These are phyloP conservation scores for Ctenicera cuprea DNA, from an alignment of 2,888 invertebrate species.

Conservation along the genomic window DNA sequence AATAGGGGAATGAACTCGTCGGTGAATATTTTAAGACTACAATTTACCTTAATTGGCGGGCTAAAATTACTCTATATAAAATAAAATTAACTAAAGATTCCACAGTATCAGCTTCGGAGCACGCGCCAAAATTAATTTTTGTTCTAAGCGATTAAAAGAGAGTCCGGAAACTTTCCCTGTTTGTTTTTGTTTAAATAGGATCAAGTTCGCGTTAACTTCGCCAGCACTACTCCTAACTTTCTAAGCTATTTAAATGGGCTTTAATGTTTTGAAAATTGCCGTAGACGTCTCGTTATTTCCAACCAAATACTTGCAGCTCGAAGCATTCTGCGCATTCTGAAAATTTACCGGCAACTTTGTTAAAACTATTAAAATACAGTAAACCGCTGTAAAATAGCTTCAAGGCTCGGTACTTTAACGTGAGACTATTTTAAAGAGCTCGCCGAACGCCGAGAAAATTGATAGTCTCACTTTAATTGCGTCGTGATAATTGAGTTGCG, in stretches of 20 bases:
- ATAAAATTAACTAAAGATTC: constrained; percentile 15
- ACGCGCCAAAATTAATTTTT: constrained; percentile 26
- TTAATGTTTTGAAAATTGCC: constrained; percentile 21
- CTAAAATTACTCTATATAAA: not conserved
- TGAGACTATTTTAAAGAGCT: constrained; percentile 5
- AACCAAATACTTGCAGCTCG: constrained; percentile 3
- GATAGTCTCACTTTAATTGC: constrained; percentile 39
- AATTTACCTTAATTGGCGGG: no score
- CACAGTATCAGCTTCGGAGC: not conserved
- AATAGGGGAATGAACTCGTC: no score
- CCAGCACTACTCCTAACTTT: constrained; percentile 24
- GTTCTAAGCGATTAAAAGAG: constrained; percentile 24
- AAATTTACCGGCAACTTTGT: constrained; percentile 21
- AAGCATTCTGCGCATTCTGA: constrained; percentile 8
- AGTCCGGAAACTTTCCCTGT: constrained; percentile 5
- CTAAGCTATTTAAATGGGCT: constrained; percentile 40
- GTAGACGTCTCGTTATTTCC: constrained; percentile 13
- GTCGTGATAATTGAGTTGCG: constrained; percentile 41
- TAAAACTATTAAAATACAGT: constrained; percentile 22
- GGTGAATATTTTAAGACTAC: no score
- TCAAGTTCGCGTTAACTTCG: constrained; percentile 18
- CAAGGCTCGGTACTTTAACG: not conserved
- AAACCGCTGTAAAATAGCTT: constrained; percentile 4
- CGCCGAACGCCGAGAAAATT: constrained; percentile 19
- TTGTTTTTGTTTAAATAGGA: constrained; percentile 31